Evolutionary conservation across 2,113 vertebrate genomes (phyloP).

Genomic region (Menura novaehollandiae): DNA sequence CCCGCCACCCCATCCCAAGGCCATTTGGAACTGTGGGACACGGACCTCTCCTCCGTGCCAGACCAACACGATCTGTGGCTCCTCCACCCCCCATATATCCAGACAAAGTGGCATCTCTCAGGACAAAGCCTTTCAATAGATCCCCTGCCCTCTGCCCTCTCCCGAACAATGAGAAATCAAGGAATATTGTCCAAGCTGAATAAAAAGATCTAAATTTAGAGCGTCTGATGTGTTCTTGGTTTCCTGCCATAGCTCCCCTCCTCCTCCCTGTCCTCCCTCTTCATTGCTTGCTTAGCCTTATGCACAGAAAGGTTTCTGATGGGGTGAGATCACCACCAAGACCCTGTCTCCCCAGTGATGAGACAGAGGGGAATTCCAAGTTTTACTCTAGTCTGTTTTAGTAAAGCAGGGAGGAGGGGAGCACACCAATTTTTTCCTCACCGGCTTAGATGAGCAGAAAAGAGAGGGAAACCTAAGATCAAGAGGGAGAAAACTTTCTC

Average conservation of each 20-base stretch:
- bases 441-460: neutral
- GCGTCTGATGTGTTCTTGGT: conserved; percentile 72
- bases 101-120: conserved; percentile 76
- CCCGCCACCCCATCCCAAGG: neutral
- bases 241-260: conserved; percentile 75
- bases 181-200: conserved; percentile 76
- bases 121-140: conserved; percentile 69
- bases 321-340: conserved; percentile 73
- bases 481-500: neutral
- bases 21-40: neutral
- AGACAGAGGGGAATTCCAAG: conserved; percentile 74
- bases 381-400: conserved; percentile 12
- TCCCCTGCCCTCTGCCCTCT: conserved; percentile 76
- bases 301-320: conserved; percentile 50
- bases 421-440: neutral
- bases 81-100: neutral
- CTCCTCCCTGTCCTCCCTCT: conserved; percentile 29
- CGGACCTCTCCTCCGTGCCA: neutral
- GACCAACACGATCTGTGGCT: neutral
- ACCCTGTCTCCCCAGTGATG: conserved; percentile 58
- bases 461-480: neutral
- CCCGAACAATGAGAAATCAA: conserved; percentile 76
- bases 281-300: neutral
- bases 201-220: conserved; percentile 80
- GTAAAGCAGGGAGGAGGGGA: neutral